Base-by-base conservation (phyloP, 1,140 invertebrate species). In the Artemia franciscana region DNA sequence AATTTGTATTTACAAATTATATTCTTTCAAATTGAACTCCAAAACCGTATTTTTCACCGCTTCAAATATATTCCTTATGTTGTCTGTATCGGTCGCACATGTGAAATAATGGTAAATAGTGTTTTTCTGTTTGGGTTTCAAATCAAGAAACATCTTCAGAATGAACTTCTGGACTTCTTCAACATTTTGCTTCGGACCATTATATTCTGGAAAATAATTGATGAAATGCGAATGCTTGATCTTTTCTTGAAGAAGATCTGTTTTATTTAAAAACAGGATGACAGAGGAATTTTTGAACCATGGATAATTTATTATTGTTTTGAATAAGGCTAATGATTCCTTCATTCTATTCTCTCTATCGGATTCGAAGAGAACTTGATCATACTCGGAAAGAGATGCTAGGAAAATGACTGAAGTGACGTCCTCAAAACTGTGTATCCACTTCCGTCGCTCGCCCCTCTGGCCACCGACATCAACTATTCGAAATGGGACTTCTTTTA, bases 71-170 rank as follows among this genome's bases (percentile, higher is more conserved):
- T n/a, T n/a, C n/a, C n/a, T n/a, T n/a, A n/a, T n/a, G n/a, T n/a
- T n/a, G n/a, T n/a, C n/a, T n/a, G n/a, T 85, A 98, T 93, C 95
- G 86, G 96, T 99, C 76, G 96, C 96, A 84, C 95, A 98, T 70
- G 96, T 99, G 81, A 99, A 99, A 82, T 99, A 96, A 73, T 95
- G 98, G 83, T 99, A 99, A 78, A 99, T 98, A 70, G 98, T 98
- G 81, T 98, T 99, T 81, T 98, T 95, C 72, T 86, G 89, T 79
- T 98, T 95, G 67, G 96, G 95, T 80, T 99, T 98, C 74, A 99
- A 82, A 77, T 98, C 94, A 74, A 98, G 94, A 83, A 98, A 99
- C 95, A 98, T 99, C 78, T 92, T 87, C 72, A 99, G 82, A 73
- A 99, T 98, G 77, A 98, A 98, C 80, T 99, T 95, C 77, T 95